A percentile compares a stretch with the other conserved stretches of the same genome.
These are phyloP conservation scores for Actinemys pallida DNA, from an alignment of 2,113 vertebrate species.

Conservation along the genomic window DNA sequence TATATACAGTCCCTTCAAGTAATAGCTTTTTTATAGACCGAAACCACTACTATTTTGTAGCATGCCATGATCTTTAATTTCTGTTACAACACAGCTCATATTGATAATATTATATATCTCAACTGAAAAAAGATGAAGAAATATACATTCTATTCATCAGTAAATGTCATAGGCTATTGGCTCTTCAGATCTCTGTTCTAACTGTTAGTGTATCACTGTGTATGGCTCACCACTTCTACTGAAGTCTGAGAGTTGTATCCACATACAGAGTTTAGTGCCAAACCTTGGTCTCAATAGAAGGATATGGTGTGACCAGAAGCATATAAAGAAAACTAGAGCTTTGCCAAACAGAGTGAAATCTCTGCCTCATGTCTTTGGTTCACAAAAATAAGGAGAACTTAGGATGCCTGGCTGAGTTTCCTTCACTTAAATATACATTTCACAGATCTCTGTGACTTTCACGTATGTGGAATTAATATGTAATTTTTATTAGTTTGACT, in stretches of 20 bases:
- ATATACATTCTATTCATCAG: neutral
- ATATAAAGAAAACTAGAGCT: neutral
- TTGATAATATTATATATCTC: accelerated
- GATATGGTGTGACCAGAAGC: neutral
- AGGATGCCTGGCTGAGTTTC: neutral
- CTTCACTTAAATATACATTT: accelerated
- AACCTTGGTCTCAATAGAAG: neutral
- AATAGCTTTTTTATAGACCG: neutral
- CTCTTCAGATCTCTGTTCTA: accelerated
- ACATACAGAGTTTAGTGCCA: neutral
- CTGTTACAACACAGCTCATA: accelerated
- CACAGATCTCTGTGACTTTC: neutral
- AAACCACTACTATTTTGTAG: neutral
- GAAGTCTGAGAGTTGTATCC: neutral
- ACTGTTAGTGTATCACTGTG: neutral
- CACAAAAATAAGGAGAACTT: neutral
- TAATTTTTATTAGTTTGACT: neutral
- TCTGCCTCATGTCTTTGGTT: neutral
- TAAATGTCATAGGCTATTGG: accelerated
- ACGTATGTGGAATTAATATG: neutral
- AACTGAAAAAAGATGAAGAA: neutral
- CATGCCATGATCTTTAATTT: neutral
- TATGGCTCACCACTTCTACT: neutral
- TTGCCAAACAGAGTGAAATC: neutral
- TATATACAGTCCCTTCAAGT: neutral